These are phyloP conservation scores for Botia kubotai DNA, from an alignment of 2,797 vertebrate species.

Conservation along the genomic window DNA sequence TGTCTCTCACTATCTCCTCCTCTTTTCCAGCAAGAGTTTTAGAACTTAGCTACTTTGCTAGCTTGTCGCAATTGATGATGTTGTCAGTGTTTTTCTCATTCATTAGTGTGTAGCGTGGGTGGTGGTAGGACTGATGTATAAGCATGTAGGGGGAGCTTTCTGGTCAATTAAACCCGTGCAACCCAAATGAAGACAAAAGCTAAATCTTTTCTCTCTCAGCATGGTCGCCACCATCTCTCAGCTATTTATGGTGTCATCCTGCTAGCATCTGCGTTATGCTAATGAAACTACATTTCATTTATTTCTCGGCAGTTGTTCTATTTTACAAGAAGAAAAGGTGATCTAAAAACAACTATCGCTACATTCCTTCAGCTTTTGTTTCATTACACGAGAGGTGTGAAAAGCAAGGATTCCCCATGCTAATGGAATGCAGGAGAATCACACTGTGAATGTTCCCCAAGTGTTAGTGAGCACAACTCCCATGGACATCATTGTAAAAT, in stretches of 20 bases:
- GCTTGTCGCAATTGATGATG: constrained; percentile 36
- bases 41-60: constrained; percentile 26
- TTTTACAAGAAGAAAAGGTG: constrained; percentile 6
- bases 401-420: constrained; percentile 23
- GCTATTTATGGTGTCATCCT: constrained; percentile 70
- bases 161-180: constrained; percentile 67
- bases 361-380: constrained; percentile 29
- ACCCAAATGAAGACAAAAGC: constrained; percentile 59
- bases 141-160: constrained; percentile 60
- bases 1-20: background rate
- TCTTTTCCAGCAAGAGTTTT: background rate
- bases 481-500: constrained; percentile 33
- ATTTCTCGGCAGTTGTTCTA: constrained; percentile 45
- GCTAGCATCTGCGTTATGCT: constrained; percentile 66
- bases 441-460: constrained; percentile 15
- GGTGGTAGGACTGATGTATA: constrained; percentile 63
- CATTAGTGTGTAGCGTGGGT: constrained; percentile 63
- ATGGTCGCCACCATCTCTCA: constrained; percentile 63
- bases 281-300: constrained; percentile 59
- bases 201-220: constrained; percentile 41
- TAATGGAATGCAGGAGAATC: constrained; percentile 19
- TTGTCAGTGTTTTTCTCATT: constrained; percentile 53
- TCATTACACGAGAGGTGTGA: constrained; percentile 5
- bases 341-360: constrained; percentile 21
- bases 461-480: constrained; percentile 40